Evolutionary conservation across 1,140 invertebrate genomes (phyloP).

Genomic region (Aradophagus sp.): DNA sequence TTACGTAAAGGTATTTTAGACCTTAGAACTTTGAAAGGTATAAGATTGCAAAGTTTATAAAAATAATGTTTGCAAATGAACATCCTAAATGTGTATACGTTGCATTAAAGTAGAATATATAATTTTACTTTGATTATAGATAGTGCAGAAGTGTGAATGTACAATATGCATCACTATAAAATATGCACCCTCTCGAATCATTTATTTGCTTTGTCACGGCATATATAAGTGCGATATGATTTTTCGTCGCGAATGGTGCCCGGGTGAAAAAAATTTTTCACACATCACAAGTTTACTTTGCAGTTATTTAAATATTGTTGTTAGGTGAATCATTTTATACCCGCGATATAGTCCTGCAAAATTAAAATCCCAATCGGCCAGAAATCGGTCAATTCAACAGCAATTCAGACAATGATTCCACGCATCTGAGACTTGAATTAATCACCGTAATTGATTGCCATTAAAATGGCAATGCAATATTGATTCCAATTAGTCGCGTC

Average conservation of each 20-base stretch:
- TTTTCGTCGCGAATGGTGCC: slow-evolving; percentile 18
- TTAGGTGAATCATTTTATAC: not conserved
- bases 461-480: slow-evolving; percentile 36
- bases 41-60: too few relatives aligned
- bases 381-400: slow-evolving; percentile 13
- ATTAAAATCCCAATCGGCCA: slow-evolving; percentile 12
- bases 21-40: too few relatives aligned
- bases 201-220: slow-evolving; percentile 49
- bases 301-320: too few relatives aligned
- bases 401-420: slow-evolving; percentile 43
- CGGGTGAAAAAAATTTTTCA: slow-evolving; percentile 8
- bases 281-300: too few relatives aligned
- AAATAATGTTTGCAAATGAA: too few relatives aligned
- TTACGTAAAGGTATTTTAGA: too few relatives aligned
- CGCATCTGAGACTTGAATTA: slow-evolving; percentile 28
- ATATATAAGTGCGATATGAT: slow-evolving; percentile 17
- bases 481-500: slow-evolving; percentile 36
- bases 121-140: slow-evolving; percentile 3
- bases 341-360: too few relatives aligned
- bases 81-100: too few relatives aligned
- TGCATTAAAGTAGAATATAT: not conserved
- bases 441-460: slow-evolving; percentile 51
- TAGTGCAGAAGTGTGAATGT: slow-evolving; percentile 20
- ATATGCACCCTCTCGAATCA: slow-evolving; percentile 48
- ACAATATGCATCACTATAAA: slow-evolving; percentile 32